These are phyloP conservation scores for Falcaria lacertinaria DNA, from an alignment of 2,888 invertebrate species.

Conservation along the genomic window DNA sequence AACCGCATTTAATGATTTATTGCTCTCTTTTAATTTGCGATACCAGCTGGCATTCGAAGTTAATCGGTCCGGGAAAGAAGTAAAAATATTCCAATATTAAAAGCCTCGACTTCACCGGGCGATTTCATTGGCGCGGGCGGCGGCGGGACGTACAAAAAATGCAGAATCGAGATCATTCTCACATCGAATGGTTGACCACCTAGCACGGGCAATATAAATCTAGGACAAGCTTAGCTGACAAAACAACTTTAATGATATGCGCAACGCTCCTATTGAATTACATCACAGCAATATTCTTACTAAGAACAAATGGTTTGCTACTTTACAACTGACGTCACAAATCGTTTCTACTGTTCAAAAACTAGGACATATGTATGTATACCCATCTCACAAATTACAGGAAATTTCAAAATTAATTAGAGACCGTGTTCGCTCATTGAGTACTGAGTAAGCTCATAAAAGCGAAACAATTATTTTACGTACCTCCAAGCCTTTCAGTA, in stretches of 20 bases:
- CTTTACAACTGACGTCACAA: too few relatives aligned
- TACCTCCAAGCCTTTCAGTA: conserved; percentile 40
- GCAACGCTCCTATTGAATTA: neutral
- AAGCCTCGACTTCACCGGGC: conserved; percentile 22
- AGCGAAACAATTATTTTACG: conserved; percentile 45
- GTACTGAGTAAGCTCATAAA: conserved; percentile 30
- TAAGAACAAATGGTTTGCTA: neutral
- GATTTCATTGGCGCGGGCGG: conserved; percentile 19
- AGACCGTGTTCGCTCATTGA: conserved; percentile 12
- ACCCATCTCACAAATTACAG: neutral
- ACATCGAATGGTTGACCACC: conserved; percentile 31
- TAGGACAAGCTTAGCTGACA: conserved; percentile 13
- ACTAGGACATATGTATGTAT: too few relatives aligned
- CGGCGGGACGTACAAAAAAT: conserved; percentile 39
- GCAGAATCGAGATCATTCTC: conserved; percentile 37
- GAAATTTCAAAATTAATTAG: conserved; percentile 11
- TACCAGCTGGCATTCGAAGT: conserved; percentile 19
- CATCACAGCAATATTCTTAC: neutral
- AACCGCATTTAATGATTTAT: conserved; percentile 31
- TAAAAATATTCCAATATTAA: conserved; percentile 36
- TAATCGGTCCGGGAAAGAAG: conserved; percentile 28
- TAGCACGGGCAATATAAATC: conserved; percentile 36
- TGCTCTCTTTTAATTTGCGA: conserved; percentile 35
- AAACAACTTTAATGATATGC: conserved; percentile 10
- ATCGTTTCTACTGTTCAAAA: too few relatives aligned